These are phyloP conservation scores for Pristiophorus japonicus DNA, from an alignment of 2,113 vertebrate species.

Conservation along the genomic window DNA sequence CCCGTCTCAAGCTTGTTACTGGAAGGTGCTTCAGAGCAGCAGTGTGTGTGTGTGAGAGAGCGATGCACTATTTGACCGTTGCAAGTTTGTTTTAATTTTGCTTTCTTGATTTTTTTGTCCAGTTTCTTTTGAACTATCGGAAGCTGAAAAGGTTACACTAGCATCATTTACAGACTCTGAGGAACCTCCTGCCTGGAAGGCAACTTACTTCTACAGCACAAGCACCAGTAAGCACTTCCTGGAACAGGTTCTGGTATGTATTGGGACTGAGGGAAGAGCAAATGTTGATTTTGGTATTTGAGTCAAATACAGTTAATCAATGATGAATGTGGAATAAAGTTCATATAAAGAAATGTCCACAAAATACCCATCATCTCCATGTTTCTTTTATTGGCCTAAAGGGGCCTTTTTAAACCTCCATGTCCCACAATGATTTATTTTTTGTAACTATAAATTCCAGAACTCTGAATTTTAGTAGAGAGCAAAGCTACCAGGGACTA, in stretches of 20 bases:
- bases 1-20: neutral
- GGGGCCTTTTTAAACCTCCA: neutral
- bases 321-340: neutral
- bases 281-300: neutral
- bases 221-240: constrained; percentile 86
- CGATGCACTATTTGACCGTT: neutral
- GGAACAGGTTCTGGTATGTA: constrained; percentile 81
- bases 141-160: constrained; percentile 64
- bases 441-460: neutral
- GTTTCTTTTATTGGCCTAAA: neutral
- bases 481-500: neutral
- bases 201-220: constrained; percentile 82
- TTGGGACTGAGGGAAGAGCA: constrained; percentile 8
- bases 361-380: neutral
- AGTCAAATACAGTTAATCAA: neutral
- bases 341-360: neutral
- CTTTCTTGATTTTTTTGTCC: neutral
- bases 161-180: constrained; percentile 68
- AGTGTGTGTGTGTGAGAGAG: neutral
- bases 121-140: constrained; percentile 53
- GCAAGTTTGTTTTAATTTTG: neutral
- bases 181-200: constrained; percentile 72
- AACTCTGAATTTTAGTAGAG: neutral
- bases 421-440: neutral
- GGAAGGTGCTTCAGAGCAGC: neutral